Percentiles rank a stretch among this genome's conserved stretches.
Evolutionary conservation across 2,888 invertebrate genomes (phyloP).

Genomic region (Lymantria monacha): DNA sequence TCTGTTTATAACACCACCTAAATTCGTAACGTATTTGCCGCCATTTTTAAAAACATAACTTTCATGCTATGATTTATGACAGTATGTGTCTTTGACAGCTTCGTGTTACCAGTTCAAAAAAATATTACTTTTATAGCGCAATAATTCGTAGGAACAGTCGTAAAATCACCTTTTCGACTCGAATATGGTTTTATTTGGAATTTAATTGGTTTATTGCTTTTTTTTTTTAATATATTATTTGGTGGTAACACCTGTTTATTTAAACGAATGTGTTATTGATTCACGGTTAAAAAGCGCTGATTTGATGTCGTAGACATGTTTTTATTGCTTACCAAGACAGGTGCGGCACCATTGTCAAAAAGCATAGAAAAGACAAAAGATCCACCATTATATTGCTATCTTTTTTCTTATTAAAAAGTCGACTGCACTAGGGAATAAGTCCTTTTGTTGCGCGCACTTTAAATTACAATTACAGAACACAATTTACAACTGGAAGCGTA

Average conservation of each 20-base stretch:
- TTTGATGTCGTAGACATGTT: too few species aligned
- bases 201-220: not conserved
- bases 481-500: too few species aligned
- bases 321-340: too few species aligned
- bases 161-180: conserved; percentile 20
- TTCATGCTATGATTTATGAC: conserved; percentile 25
- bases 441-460: too few species aligned
- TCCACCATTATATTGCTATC: too few species aligned
- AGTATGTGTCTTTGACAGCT: conserved; percentile 29
- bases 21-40: conserved; percentile 13
- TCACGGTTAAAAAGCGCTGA: too few species aligned
- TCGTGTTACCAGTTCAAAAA: conserved; percentile 33
- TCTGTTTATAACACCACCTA: conserved; percentile 20
- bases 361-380: too few species aligned
- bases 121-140: conserved; percentile 28
- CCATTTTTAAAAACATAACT: conserved; percentile 34
- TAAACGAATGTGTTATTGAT: not conserved
- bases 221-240: conserved; percentile 1
- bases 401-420: too few species aligned
- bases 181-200: conserved; percentile 8
- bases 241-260: not conserved
- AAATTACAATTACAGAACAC: too few species aligned
- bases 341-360: too few species aligned
- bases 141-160: conserved; percentile 30
- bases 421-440: too few species aligned